These are phyloP conservation scores for Neosilurus hyrtlii DNA, from an alignment of 2,797 vertebrate species.

Conservation along the genomic window DNA sequence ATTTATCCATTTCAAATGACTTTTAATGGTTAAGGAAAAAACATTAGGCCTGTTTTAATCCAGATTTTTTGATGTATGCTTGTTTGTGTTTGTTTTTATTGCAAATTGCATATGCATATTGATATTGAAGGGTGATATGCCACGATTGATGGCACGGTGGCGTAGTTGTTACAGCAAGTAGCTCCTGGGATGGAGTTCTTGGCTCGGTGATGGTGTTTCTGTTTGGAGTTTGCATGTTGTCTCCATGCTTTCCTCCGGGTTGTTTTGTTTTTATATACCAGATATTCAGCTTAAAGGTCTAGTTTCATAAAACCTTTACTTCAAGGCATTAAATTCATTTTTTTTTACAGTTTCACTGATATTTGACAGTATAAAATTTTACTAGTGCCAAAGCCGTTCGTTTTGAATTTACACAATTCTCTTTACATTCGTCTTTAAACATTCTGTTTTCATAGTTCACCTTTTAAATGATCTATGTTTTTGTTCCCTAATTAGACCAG, in stretches of 20 bases:
- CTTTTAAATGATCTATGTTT: too few species aligned
- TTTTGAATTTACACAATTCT: not conserved
- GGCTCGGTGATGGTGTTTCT: too few species aligned
- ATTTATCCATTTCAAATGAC: not conserved
- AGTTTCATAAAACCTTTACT: not conserved
- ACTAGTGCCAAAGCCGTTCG: not conserved
- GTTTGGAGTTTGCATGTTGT: too few species aligned
- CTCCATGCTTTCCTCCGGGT: too few species aligned
- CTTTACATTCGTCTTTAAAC: not conserved
- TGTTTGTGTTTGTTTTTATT: too few species aligned
- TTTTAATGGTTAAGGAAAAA: not conserved
- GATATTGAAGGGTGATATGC: too few species aligned
- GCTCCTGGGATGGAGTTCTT: too few species aligned
- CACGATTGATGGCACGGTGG: too few species aligned
- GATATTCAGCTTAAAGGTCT: not conserved
- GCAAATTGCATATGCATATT: too few species aligned
- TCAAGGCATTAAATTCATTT: not conserved
- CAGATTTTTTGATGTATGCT: not conserved
- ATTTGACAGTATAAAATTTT: not conserved
- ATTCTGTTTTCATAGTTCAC: not conserved
- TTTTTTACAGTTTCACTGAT: not conserved
- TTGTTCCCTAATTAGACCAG: not conserved
- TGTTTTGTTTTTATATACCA: not conserved
- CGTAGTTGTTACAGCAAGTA: too few species aligned
- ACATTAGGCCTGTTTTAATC: not conserved